A percentile compares a stretch with the other conserved stretches of the same genome.
Conservation (phyloP, 2,888 invertebrate genomes). For the Myathropa florea region DNA sequence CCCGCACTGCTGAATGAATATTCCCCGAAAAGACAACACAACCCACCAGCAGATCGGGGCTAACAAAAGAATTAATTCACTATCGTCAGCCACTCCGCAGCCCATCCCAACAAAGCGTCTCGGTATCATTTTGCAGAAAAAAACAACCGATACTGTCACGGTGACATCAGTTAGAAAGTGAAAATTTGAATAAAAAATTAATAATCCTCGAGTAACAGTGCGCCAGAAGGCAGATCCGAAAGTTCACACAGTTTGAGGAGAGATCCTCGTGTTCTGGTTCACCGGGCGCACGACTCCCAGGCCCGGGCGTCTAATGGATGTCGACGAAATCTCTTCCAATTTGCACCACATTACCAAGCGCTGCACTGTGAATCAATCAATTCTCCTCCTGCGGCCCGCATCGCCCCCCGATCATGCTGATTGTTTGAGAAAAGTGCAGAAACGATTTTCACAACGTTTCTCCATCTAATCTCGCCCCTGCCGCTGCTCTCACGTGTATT, state of each 20-base stretch:
- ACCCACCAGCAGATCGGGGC: neutral
- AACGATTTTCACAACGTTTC: slow-evolving; percentile 57
- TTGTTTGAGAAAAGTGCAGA: slow-evolving; percentile 66
- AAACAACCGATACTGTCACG: neutral
- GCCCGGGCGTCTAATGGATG: neutral
- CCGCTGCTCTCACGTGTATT: slow-evolving; percentile 46
- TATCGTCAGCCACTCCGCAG: slow-evolving; percentile 2
- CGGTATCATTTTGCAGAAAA: neutral
- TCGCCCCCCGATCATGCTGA: slow-evolving; percentile 40
- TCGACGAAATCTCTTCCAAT: slow-evolving; percentile 9
- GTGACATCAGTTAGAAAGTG: slow-evolving; percentile 42
- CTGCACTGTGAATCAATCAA: slow-evolving; percentile 52
- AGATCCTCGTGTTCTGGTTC: slow-evolving; percentile 42
- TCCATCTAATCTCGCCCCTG: neutral
- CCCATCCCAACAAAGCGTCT: no score
- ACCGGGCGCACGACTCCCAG: slow-evolving; percentile 30
- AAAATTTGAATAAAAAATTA: slow-evolving; percentile 30
- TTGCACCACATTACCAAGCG: neutral
- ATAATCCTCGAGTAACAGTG: neutral
- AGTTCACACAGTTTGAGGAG: slow-evolving; percentile 12
- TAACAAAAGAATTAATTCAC: slow-evolving; percentile 24
- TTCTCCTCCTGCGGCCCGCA: slow-evolving; percentile 21
- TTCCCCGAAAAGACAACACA: neutral
- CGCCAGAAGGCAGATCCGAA: neutral
- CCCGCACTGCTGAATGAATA: neutral